Conservation (phyloP, 2,797 vertebrate genomes). For the Ctenopoma multispine region DNA sequence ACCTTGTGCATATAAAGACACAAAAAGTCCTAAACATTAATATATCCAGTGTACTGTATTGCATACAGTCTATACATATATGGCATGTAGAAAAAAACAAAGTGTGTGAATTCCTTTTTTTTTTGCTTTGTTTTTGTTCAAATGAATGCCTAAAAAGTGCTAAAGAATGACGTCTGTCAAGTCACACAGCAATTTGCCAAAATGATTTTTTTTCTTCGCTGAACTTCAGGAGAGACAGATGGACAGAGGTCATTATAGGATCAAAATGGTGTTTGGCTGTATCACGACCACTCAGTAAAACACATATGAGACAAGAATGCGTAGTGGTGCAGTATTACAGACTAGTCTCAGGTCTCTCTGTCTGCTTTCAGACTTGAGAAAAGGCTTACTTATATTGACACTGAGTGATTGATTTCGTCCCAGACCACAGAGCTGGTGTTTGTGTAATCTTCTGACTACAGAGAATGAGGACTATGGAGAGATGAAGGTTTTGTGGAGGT, state of each 20-base stretch:
- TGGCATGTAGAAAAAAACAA: neutral
- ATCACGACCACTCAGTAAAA: constrained; percentile 21
- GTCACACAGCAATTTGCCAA: no score
- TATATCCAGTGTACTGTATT: neutral
- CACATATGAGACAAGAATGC: neutral
- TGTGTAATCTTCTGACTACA: constrained; percentile 51
- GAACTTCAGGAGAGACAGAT: constrained; percentile 32
- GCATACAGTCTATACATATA: no score
- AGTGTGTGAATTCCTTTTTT: no score
- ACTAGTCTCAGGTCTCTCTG: constrained; percentile 26
- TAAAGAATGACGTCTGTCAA: no score
- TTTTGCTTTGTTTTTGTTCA: neutral
- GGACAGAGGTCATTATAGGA: constrained; percentile 38
- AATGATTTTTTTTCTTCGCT: constrained; percentile 39
- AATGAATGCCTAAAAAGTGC: neutral
- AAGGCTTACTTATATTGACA: constrained; percentile 57
- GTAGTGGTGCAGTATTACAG: constrained; percentile 26
- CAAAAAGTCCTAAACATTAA: neutral
- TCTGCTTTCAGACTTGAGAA: constrained; percentile 43
- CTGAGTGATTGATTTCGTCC: constrained; percentile 55
- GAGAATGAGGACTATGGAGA: constrained; percentile 27
- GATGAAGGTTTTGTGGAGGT: constrained; percentile 43
- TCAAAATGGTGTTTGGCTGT: constrained; percentile 40
- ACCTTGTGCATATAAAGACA: constrained; percentile 7
- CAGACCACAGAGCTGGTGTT: constrained; percentile 22